Percentiles rank a stretch among this genome's conserved stretches.
phyloP scores from a whole-genome alignment of 2,888 invertebrate species.

The Scaptomyza flava region DNA sequence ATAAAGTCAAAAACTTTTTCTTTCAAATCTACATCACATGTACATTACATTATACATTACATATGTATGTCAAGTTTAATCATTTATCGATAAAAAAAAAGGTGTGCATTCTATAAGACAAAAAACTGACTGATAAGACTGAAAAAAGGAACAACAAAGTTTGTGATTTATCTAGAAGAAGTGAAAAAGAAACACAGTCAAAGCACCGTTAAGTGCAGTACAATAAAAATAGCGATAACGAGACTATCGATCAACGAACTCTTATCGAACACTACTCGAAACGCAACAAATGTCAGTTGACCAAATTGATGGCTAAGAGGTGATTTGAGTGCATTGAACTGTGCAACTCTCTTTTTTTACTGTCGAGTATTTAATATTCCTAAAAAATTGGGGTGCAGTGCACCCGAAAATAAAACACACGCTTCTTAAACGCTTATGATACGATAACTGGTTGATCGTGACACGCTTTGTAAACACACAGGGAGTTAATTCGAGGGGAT shows the following conservation, averaged over 20 bases:
- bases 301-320: constrained; percentile 44
- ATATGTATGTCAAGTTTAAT: no score
- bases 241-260: constrained; percentile 41
- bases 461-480: constrained; percentile 50
- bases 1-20: no score
- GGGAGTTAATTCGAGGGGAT: neutral
- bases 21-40: no score
- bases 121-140: constrained; percentile 2
- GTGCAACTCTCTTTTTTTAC: neutral
- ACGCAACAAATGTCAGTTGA: constrained; percentile 13
- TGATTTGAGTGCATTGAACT: constrained; percentile 41
- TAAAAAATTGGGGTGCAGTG: constrained; percentile 40
- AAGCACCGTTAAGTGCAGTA: constrained; percentile 26
- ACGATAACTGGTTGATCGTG: constrained; percentile 50
- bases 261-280: constrained; percentile 28
- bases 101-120: neutral
- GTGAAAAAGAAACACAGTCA: constrained; percentile 4
- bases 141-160: constrained; percentile 4
- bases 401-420: constrained; percentile 18
- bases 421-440: constrained; percentile 30
- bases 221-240: constrained; percentile 17
- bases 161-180: constrained; percentile 18
- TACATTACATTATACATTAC: no score
- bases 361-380: constrained; percentile 12
- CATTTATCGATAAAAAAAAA: neutral